phyloP scores from a whole-genome alignment of 2,797 vertebrate species.

The Chloroceryle amazona region DNA sequence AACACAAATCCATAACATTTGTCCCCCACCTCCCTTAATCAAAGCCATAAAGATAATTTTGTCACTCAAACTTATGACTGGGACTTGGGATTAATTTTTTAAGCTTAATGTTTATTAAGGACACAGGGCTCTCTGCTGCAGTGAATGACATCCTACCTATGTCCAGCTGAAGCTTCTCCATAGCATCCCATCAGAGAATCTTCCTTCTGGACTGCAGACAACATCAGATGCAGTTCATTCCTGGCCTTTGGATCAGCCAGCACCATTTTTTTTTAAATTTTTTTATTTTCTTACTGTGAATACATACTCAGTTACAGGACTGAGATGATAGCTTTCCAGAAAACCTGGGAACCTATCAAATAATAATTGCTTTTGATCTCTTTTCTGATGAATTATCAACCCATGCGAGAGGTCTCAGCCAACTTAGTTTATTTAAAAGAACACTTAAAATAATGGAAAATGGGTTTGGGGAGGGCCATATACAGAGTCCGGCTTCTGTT shows the following conservation, averaged over 20 bases:
- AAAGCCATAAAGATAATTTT: not conserved
- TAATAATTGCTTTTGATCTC: not conserved
- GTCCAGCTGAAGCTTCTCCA: not conserved
- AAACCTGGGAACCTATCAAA: not conserved
- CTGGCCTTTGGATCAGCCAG: not conserved
- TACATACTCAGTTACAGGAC: not conserved
- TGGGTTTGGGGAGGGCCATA: not conserved
- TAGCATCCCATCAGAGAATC: not conserved
- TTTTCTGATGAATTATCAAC: not conserved
- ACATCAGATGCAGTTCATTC: not conserved
- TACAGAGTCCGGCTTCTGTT: not conserved
- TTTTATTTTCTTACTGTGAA: not conserved
- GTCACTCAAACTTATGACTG: not conserved
- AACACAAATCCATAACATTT: not conserved
- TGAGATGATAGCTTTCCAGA: not conserved
- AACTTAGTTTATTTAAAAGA: constrained; percentile 8
- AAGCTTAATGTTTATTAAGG: not conserved
- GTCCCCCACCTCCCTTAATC: not conserved
- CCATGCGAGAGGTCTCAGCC: not conserved
- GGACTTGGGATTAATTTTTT: not conserved
- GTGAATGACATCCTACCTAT: not conserved
- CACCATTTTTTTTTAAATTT: not conserved
- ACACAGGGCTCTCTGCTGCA: not conserved
- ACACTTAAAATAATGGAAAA: not conserved
- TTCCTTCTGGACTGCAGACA: not conserved